Evolutionary conservation across 2,113 vertebrate species (phyloP).

Genomic region (Ceuthmochares aereus): DNA sequence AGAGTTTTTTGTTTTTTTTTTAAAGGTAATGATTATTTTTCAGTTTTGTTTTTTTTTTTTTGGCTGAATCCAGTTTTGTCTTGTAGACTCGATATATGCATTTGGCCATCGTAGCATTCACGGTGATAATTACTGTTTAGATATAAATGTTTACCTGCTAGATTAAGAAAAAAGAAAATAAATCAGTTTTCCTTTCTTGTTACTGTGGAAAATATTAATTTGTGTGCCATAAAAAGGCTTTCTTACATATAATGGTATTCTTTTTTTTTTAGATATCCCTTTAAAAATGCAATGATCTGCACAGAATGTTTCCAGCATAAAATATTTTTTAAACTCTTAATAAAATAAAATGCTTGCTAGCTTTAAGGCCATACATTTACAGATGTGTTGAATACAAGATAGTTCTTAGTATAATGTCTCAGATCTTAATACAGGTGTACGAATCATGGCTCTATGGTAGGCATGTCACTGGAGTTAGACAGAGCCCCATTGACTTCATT

Average conservation of each 20-base stretch:
- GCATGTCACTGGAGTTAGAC: fast-evolving
- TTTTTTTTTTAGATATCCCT: background rate
- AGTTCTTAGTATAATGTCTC: background rate
- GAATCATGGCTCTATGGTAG: background rate
- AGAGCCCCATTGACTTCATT: constrained; percentile 55
- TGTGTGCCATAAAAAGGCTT: background rate
- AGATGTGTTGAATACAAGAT: background rate
- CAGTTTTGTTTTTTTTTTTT: background rate
- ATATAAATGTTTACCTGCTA: background rate
- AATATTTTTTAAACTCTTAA: background rate
- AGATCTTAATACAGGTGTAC: background rate
- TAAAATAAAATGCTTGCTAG: background rate
- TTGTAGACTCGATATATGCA: background rate
- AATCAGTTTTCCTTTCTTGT: background rate
- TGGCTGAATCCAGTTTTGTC: background rate
- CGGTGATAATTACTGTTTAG: background rate
- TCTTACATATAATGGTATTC: background rate
- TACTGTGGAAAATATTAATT: background rate
- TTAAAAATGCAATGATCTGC: background rate
- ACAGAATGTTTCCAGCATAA: background rate
- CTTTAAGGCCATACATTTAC: background rate
- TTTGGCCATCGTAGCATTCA: constrained; percentile 8
- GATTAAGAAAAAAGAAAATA: background rate
- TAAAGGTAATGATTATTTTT: background rate
- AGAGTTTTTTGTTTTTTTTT: background rate